These are phyloP conservation scores for Baccha elongata DNA, from an alignment of 2,888 invertebrate species.

Conservation along the genomic window DNA sequence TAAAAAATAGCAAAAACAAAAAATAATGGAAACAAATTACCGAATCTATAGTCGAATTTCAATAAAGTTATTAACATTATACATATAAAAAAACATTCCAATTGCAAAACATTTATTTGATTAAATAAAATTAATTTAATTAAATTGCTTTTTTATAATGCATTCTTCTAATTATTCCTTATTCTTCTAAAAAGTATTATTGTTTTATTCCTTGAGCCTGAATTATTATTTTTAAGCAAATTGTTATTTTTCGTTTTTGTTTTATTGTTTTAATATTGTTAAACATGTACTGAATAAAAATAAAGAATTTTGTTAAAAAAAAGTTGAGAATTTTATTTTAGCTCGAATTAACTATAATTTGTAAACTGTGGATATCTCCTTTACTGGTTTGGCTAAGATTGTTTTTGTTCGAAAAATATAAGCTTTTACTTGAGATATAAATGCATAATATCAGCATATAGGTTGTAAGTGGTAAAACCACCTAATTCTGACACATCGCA, in stretches of 20 bases:
- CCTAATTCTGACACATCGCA: too few relatives aligned
- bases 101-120: conserved; percentile 15
- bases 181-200: conserved; percentile 38
- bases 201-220: conserved; percentile 50
- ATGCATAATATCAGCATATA: too few relatives aligned
- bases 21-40: conserved; percentile 25
- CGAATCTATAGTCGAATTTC: conserved; percentile 45
- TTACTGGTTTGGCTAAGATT: too few relatives aligned
- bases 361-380: too few relatives aligned
- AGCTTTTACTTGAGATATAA: too few relatives aligned
- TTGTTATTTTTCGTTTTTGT: conserved; percentile 28
- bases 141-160: conserved; percentile 6
- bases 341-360: too few relatives aligned
- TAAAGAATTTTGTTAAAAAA: too few relatives aligned
- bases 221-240: conserved; percentile 50
- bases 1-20: conserved; percentile 31
- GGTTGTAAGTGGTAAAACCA: too few relatives aligned
- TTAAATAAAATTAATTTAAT: too few relatives aligned
- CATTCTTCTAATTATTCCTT: conserved; percentile 12
- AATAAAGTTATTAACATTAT: conserved; percentile 7
- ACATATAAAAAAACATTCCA: conserved; percentile 37
- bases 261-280: conserved; percentile 60
- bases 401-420: too few relatives aligned
- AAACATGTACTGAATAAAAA: conserved; percentile 64
- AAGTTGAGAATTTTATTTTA: too few relatives aligned